These are phyloP conservation scores for Dolichopus griseipennis DNA, from an alignment of 2,888 invertebrate species.

Conservation along the genomic window DNA sequence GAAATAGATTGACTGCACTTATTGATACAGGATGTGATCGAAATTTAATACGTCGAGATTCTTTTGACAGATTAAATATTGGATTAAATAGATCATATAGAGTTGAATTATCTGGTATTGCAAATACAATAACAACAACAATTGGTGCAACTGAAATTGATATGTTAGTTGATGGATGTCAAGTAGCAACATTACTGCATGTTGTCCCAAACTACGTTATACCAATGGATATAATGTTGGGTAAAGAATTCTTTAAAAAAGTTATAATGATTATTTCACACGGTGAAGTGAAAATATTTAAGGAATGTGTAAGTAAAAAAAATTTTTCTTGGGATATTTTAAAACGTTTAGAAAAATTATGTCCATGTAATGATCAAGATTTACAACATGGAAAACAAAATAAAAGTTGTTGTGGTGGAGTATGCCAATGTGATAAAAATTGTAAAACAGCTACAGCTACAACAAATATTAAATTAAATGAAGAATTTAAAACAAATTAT, in stretches of 20 bases:
- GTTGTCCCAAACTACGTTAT: background rate
- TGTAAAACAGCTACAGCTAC: background rate
- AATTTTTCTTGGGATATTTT: background rate
- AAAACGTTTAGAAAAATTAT: background rate
- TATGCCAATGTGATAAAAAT: background rate
- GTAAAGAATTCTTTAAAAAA: background rate
- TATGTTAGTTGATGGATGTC: background rate
- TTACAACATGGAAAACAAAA: no score
- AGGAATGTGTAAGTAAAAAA: background rate
- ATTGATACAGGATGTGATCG: background rate
- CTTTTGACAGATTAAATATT: background rate
- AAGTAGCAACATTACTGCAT: background rate
- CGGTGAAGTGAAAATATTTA: background rate
- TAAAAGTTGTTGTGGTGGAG: no score
- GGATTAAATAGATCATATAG: background rate
- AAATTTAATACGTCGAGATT: background rate
- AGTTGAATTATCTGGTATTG: background rate
- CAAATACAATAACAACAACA: background rate
- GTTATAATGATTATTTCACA: background rate
- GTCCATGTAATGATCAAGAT: background rate
- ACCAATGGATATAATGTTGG: background rate
- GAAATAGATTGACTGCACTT: background rate
- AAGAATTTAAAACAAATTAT: background rate
- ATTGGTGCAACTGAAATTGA: constrained; percentile 3
- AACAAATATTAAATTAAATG: background rate